Base-by-base conservation (phyloP, 2,888 invertebrate species). In the Spodoptera picta region DNA sequence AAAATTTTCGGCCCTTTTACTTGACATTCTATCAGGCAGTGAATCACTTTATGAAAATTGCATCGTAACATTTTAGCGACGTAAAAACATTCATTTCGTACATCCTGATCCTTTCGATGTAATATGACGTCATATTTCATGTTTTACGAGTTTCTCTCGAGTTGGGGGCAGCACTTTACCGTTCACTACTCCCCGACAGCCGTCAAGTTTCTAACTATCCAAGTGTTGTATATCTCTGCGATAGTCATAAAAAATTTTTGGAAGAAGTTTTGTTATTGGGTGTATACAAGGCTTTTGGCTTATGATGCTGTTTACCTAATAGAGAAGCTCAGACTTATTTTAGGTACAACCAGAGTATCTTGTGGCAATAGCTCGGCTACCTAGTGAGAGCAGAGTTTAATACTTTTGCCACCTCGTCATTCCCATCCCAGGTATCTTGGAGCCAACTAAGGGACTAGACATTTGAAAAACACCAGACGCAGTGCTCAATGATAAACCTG, bases 21-120 rank as follows among this genome's bases (percentile, higher is more conserved):
- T 53, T 56, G 31, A 24, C 11, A 44, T 66, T 55, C 69, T 50
- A 46, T 46, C 45, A 36, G 23, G 31, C 53, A 52, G 63, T 79
- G 65, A 59, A 64, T 75, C 69, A 66, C 66, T 64, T 68, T 73
- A 75, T 69, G 74, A 79, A 82, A 80, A 82, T 80, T 77, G 80
- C 77, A 77, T 74, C 77, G 77, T 75, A 75, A 77, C 72, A 77
- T 74, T 74, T 77, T 71, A 77, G 64, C 60, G 72, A 59, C 65
- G 65, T 73, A 81, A 81, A 82, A 82, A 79, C 77, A 75, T 81
- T 76, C 58, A 72, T 75, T 79, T 66, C 63, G 65, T 68, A 74
- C 69, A 74, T 77, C 62, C 75, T 71, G 65, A 79, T 67, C 60
- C 60, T 46, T 61, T 63, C 56, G 47, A 6, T 65, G 60, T 75